Conservation (phyloP, 2,797 vertebrate species). For the Rhabdophis nuchalis region DNA sequence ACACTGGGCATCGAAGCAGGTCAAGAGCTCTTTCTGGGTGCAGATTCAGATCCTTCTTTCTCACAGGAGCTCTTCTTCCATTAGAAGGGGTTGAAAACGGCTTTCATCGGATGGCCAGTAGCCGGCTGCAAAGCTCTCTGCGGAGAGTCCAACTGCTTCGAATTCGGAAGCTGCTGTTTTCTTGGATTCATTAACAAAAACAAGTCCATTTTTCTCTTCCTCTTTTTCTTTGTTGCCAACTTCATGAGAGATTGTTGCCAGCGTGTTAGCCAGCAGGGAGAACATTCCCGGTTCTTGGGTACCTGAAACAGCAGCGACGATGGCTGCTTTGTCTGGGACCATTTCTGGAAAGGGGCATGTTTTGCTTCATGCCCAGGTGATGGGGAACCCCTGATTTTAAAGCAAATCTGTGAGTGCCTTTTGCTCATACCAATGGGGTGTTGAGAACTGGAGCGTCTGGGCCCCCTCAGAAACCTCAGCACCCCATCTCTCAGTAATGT, state of each 20-base stretch:
- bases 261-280: not conserved
- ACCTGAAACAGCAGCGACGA: not conserved
- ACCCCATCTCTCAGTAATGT: not conserved
- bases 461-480: not conserved
- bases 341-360: slow-evolving; percentile 21
- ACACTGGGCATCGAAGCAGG: not conserved
- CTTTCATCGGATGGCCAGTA: not conserved
- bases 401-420: slow-evolving; percentile 50
- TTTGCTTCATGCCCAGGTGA: slow-evolving; percentile 44
- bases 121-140: not conserved
- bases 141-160: too few species aligned
- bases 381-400: slow-evolving; percentile 34
- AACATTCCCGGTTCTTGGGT: not conserved
- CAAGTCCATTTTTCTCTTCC: not conserved
- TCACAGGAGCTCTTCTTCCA: not conserved
- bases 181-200: not conserved
- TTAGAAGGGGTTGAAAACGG: not conserved
- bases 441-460: not conserved
- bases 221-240: not conserved
- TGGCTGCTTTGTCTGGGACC: slow-evolving; percentile 28
- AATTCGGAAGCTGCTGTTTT: not conserved
- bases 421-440: slow-evolving; percentile 15
- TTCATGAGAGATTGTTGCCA: not conserved
- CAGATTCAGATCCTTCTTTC: not conserved
- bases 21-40: not conserved